Evolutionary conservation across 2,888 invertebrate genomes (phyloP), one percentile per base, ranked within the genome.

Genomic region (Sarcophaga subvicina): DNA sequence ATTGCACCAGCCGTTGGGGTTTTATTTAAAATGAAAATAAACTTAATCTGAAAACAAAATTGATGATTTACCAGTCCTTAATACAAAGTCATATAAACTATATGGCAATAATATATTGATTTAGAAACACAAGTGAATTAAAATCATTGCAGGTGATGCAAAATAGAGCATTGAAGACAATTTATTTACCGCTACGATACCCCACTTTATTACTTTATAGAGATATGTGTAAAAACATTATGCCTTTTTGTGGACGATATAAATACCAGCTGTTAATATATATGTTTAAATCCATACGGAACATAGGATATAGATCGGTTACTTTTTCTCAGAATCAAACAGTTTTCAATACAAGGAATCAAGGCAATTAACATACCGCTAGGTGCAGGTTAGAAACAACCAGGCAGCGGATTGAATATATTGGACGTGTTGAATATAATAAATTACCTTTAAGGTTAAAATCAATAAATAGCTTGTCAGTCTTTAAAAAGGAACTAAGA

Each of bases 1-100:
- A 47, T 75, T n/a, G 14, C 64, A 12, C 64, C 75, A 14, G 64
- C 25, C 47, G 17, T 49, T 64, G 54, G 64, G 8, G 14, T 75
- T 8, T 64, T 75, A 25, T 75, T 20, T 20, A 75, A 66, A 49
- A 8, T 75, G 64, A 75, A 64, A 20, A 63, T 14, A 75, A 75
- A 63, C 49, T 64, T 4, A 75, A 64, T 27, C 14, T 17, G 3
- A 64, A 54, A 47, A 49, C 47, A 11, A 75, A 75, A 25, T 17
- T 71, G 59, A 11, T 60, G n/a, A 27, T 27, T 20, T 62, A n/a
- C 17, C 37, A 66, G 66, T 66, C 45, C 6, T 17, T 66, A 14
- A 37, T 66, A 14, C 45, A 66, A n/a, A 37, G 12, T 45, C 66
- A 66, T 1, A n/a, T n/a, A 37, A 66, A n/a, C 27, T 45, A 66